Conservation (phyloP, 2,888 invertebrate species). For the Amphiduros pacificus region DNA sequence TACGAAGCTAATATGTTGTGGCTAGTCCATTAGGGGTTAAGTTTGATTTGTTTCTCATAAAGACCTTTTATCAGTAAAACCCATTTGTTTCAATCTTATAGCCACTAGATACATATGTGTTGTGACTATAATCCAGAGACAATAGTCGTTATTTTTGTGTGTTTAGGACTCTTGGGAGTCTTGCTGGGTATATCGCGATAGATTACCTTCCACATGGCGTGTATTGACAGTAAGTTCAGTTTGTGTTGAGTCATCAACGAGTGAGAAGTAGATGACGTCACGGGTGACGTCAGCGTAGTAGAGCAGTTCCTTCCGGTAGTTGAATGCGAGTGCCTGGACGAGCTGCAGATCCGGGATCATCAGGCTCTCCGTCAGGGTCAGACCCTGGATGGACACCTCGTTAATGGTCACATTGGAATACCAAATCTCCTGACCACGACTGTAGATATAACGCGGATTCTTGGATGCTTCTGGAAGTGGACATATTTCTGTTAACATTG, state of each 20-base stretch:
- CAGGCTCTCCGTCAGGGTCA: not conserved
- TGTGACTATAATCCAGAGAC: too few species aligned
- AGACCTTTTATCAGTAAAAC: too few species aligned
- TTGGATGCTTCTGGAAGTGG: too few species aligned
- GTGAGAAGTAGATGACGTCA: constrained; percentile 15
- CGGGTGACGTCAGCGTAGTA: constrained; percentile 15
- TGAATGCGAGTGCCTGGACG: constrained; percentile 17
- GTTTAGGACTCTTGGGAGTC: not conserved
- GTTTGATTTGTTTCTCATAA: too few species aligned
- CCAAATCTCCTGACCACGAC: constrained; percentile 10
- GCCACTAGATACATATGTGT: too few species aligned
- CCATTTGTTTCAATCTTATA: too few species aligned
- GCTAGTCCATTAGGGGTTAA: too few species aligned
- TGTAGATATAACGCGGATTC: constrained; percentile 21
- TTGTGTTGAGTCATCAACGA: constrained; percentile 3
- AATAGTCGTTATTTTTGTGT: too few species aligned
- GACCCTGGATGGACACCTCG: not conserved
- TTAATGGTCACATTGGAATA: constrained; percentile 6
- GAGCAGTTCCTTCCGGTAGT: constrained; percentile 6
- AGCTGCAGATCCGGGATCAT: not conserved
- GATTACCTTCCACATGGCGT: constrained; percentile 17
- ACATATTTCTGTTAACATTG: too few species aligned
- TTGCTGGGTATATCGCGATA: too few species aligned
- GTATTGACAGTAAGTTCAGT: constrained; percentile 21
- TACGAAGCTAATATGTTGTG: too few species aligned